Base-by-base conservation (phyloP, 2,888 invertebrate species). In the Polyploca ridens region DNA sequence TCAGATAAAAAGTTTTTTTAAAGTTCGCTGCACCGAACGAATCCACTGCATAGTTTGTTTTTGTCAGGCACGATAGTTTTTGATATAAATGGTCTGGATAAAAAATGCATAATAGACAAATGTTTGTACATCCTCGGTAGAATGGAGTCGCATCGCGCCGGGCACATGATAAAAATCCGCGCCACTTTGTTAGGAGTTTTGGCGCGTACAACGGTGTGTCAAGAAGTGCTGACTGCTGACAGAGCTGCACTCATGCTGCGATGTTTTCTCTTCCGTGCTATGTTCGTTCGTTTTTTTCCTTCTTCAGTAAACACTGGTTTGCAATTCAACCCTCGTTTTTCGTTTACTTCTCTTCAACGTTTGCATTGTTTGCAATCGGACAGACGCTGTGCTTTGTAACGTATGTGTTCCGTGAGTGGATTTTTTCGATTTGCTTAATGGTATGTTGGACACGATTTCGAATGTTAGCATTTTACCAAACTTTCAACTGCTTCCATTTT, bases 311-410 rank as follows among this genome's bases (percentile, higher is more conserved):
- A 80, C 77, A 82, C 76, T 66, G 84, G 84, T 84, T 85, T 86
- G 85, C 84, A 84, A 87, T 88, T 86, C 85, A 82, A 81, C 82
- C 82, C 81, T 82, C 75, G 83, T 84, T 87, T 86, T 86, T 85
- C 85, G 84, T 85, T 88, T 85, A 83, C 84, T 86, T 85, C 79
- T 78, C 79, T 82, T 84, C 83, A 81, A 74, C 82, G 78, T 83
- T 85, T 78, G 83, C 85, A 82, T 88, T 86, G 87, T 88, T 85
- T 84, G 83, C 79, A 73, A 83, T 84, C 78, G 77, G 83, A 79
- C 85, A 74, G 76, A 75, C 76, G 75, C 73, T 78, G 27, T 27
- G 82, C 83, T 85, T 85, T 86, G 83, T 81, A 81, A 81, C 78
- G 77, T 79, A 78, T 82, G 81, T 81, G 78, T 80, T 83, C 71